Percentiles rank a stretch among this genome's conserved stretches.
Evolutionary conservation across 2,113 vertebrate genomes (phyloP).

Genomic region (Apodemus sylvaticus): DNA sequence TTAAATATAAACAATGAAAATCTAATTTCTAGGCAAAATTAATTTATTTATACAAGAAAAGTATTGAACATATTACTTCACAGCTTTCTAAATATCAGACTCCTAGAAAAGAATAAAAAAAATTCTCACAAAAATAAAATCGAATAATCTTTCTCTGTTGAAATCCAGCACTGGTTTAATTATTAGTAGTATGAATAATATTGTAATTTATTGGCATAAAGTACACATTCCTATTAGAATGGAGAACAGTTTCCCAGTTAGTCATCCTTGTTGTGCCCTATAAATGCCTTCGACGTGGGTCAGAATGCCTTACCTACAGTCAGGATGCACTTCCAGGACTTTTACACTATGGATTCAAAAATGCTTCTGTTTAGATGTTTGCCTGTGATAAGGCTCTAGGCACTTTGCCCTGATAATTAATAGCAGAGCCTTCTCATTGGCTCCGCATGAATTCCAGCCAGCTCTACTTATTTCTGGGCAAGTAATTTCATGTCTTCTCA

Average conservation of each 20-base stretch:
- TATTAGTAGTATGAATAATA: not conserved
- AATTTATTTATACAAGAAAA: not conserved
- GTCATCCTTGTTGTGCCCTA: not conserved
- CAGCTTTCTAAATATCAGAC: not conserved
- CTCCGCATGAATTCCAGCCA: not conserved
- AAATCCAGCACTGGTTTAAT: not conserved
- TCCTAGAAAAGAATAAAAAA: not conserved
- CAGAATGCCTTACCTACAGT: not conserved
- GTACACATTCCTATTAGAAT: not conserved
- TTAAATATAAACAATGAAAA: not conserved
- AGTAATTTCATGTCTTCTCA: not conserved
- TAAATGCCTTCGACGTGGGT: fast-evolving
- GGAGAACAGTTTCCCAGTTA: not conserved
- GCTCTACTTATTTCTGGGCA: not conserved
- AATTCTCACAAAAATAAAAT: not conserved
- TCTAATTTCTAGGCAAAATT: not conserved
- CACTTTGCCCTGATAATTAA: too few relatives aligned
- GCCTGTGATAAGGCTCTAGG: not conserved
- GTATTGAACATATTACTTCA: not conserved
- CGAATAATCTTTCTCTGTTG: not conserved
- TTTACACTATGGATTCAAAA: fast-evolving
- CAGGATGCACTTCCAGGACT: fast-evolving
- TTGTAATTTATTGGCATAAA: not conserved
- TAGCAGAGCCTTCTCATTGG: not conserved
- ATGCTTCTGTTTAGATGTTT: not conserved